Evolutionary conservation across 2,888 invertebrate species (phyloP).

Genomic region (Macaria liturata): DNA sequence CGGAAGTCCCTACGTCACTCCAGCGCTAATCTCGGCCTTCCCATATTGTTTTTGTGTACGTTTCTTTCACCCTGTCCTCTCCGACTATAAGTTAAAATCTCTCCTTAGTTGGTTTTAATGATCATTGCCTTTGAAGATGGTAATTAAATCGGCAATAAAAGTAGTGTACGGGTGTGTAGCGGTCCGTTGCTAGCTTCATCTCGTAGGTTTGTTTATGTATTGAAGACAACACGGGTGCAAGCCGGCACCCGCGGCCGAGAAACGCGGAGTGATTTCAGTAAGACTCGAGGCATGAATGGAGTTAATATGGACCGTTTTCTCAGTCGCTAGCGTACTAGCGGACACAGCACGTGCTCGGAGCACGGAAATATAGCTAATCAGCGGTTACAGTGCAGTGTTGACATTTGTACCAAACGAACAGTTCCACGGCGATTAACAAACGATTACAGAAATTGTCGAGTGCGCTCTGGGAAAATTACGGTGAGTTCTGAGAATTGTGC

Average conservation of each 20-base stretch:
- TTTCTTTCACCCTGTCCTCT: conserved; percentile 33
- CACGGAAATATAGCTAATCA: conserved; percentile 29
- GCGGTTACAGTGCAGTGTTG: conserved; percentile 61
- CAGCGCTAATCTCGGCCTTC: conserved; percentile 70
- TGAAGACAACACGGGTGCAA: conserved; percentile 77
- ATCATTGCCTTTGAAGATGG: conserved; percentile 10
- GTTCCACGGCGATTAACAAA: conserved; percentile 35
- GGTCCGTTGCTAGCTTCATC: conserved; percentile 70
- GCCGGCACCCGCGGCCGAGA: conserved; percentile 68
- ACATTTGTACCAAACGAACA: conserved; percentile 40
- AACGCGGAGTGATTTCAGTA: conserved; percentile 60
- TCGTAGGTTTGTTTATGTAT: conserved; percentile 80
- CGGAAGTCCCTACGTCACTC: conserved; percentile 72
- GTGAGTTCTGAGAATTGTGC: conserved; percentile 22
- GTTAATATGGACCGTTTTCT: conserved; percentile 44
- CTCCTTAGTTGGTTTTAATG: conserved; percentile 7
- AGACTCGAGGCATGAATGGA: conserved; percentile 66
- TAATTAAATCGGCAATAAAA: conserved; percentile 11
- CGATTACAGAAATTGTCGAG: conserved; percentile 27
- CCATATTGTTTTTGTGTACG: conserved; percentile 52
- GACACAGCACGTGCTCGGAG: conserved; percentile 18
- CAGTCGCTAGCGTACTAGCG: conserved; percentile 27
- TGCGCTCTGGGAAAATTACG: conserved; percentile 18
- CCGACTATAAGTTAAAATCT: conserved; percentile 8
- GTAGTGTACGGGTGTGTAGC: not conserved